phyloP scores from a whole-genome alignment of 2,797 vertebrate species.

The Lithobates sylvaticus region DNA sequence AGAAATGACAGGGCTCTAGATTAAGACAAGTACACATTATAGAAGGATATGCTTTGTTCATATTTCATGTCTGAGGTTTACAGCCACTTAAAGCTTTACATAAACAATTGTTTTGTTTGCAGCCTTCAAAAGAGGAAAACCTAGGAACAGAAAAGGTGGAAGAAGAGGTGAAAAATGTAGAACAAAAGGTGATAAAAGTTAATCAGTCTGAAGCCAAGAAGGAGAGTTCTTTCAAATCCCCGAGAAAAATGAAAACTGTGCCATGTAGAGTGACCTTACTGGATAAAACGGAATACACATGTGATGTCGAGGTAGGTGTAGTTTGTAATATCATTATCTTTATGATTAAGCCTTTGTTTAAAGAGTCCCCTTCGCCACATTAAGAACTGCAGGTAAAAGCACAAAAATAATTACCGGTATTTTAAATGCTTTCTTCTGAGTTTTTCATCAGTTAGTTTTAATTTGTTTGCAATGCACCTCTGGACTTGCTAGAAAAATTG shows the following conservation, averaged over 20 bases:
- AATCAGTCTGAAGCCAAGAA: conserved; percentile 76
- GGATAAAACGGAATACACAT: conserved; percentile 89
- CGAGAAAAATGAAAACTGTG: conserved; percentile 91
- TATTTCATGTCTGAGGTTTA: too few species aligned
- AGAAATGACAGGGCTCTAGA: too few species aligned
- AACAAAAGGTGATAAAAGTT: conserved; percentile 78
- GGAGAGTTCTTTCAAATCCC: conserved; percentile 80
- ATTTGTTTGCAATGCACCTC: too few species aligned
- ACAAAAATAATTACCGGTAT: too few species aligned
- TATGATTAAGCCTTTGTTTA: too few species aligned
- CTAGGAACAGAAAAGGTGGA: conserved; percentile 69
- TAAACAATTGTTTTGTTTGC: background rate
- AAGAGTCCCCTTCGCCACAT: too few species aligned
- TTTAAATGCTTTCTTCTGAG: too few species aligned
- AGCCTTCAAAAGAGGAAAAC: conserved; percentile 82
- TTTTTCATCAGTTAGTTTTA: too few species aligned
- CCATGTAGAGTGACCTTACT: conserved; percentile 89
- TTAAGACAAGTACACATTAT: too few species aligned
- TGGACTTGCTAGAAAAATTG: too few species aligned
- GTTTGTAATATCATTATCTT: background rate
- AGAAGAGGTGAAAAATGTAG: conserved; percentile 70
- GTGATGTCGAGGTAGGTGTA: conserved; percentile 90
- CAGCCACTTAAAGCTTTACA: background rate
- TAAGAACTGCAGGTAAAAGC: too few species aligned
- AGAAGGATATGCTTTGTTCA: too few species aligned